Base-by-base conservation (phyloP, 2,888 invertebrate species). In the Willowsia nigromaculata region DNA sequence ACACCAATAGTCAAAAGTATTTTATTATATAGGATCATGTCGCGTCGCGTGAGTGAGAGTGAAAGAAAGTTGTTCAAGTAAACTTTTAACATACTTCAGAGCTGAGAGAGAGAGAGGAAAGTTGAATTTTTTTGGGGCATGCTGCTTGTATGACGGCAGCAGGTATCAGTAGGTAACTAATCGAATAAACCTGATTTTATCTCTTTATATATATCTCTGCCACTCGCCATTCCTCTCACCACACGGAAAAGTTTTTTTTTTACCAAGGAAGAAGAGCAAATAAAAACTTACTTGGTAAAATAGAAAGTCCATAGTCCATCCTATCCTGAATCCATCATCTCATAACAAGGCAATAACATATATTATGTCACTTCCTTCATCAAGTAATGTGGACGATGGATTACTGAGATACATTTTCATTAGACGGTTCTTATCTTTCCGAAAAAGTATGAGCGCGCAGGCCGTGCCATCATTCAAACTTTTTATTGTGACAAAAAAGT, bases 101-200 rank as follows among this genome's bases (percentile, higher is more conserved):
- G 50, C 9, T 15, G 11, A 13, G 71, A 37, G 37, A 37, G 37
- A 3, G 68, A 68, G 13, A 53, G 50, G 4, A 53, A 53, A 53
- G 50, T 37, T 6, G 37, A n/a, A n/a, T n/a, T n/a, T n/a, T n/a
- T n/a, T 37, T 4, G 37, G 9, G 37, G 37, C 9, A 37, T 56
- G 18, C n/a, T n/a, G n/a, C n/a, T 25, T 56, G 22, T 15, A 59
- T 65, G 33, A 65, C 50, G 65, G 22, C 5, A 33, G 65, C 71
- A 71, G 71, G 71, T 40, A 71, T 71, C 3, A 40, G 40, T 71
- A 71, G 71, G 71, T 22, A 71, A 71, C 40, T 71, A 71, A 40
- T 76, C 76, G 27, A 47, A 76, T 50, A 76, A 53, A 76, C 76
- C 50, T 50, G 53, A 76, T 76, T 76, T 76, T 50, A 76, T 76